These are phyloP conservation scores for Limnodromus scolopaceus DNA, from an alignment of 2,797 vertebrate species.

Conservation along the genomic window DNA sequence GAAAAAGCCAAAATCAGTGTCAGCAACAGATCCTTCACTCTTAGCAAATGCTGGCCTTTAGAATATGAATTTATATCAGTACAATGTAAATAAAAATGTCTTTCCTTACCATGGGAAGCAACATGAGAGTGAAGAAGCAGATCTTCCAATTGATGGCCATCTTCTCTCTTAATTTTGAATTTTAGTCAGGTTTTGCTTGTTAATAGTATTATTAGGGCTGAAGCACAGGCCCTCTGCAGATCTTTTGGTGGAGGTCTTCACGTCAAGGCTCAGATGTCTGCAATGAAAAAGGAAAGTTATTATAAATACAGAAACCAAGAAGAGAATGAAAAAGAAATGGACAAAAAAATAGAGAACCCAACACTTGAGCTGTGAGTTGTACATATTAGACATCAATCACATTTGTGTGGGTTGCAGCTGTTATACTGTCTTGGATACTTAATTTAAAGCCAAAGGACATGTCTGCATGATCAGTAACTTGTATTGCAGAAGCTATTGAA, in stretches of 20 bases:
- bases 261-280: conserved; percentile 43
- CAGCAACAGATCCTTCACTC: neutral
- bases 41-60: neutral
- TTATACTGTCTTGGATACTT: neutral
- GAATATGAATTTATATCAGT: neutral
- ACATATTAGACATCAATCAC: neutral
- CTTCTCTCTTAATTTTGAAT: neutral
- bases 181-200: neutral
- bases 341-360: neutral
- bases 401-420: neutral
- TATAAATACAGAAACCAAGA: neutral
- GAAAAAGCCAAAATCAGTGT: neutral
- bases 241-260: neutral
- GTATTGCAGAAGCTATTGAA: neutral
- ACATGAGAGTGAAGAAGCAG: neutral
- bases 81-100: neutral
- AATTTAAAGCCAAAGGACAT: neutral
- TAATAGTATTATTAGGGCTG: neutral
- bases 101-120: conserved; percentile 64
- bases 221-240: neutral
- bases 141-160: conserved; percentile 37
- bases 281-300: neutral
- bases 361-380: neutral
- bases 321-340: neutral
- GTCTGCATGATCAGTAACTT: neutral